Evolutionary conservation across 2,113 vertebrate genomes (phyloP).

Genomic region (Cairina moschata): DNA sequence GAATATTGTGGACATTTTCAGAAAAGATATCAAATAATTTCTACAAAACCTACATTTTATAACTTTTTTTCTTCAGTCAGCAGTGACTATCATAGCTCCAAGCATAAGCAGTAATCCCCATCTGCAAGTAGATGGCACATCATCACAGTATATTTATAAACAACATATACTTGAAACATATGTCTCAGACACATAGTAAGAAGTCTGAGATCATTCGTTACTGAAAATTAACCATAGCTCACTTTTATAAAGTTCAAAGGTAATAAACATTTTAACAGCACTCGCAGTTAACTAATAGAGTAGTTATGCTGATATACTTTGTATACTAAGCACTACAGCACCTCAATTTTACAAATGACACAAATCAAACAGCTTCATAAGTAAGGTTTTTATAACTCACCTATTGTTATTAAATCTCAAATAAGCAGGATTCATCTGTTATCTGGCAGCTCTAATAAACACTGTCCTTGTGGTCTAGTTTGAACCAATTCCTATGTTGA

Average conservation of each 20-base stretch:
- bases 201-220: background rate
- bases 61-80: background rate
- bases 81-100: background rate
- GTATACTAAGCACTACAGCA: background rate
- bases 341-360: background rate
- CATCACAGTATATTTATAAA: slow-evolving; percentile 39
- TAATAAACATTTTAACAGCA: background rate
- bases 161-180: background rate
- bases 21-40: background rate
- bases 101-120: slow-evolving; percentile 12
- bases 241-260: background rate
- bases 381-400: background rate
- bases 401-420: background rate
- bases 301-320: background rate
- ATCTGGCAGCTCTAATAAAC: background rate
- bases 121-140: slow-evolving; percentile 60
- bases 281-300: background rate
- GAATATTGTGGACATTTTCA: background rate
- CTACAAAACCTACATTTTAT: background rate
- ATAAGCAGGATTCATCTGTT: background rate
- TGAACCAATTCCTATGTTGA: background rate
- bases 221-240: background rate
- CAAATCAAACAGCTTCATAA: background rate
- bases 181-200: background rate
- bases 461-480: background rate